Evolutionary conservation across 2,797 vertebrate species (phyloP).

Genomic region (Chiroxiphia lanceolata): DNA sequence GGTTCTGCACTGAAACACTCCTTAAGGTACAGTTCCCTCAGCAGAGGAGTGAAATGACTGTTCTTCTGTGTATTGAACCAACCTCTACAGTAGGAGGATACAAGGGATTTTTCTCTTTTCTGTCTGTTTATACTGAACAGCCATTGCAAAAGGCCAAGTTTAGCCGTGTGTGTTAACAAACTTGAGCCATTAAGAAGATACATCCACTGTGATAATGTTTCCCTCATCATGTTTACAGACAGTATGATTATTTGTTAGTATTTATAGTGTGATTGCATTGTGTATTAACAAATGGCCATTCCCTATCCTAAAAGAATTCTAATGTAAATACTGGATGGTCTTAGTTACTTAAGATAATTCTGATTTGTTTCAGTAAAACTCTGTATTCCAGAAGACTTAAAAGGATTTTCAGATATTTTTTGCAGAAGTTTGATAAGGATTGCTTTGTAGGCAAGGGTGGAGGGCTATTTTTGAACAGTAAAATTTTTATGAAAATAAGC

Average conservation of each 20-base stretch:
- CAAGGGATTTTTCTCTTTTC: not conserved
- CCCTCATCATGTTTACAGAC: not conserved
- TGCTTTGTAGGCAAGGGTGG: not conserved
- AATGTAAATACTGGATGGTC: not conserved
- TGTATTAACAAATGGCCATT: not conserved
- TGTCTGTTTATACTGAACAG: not conserved
- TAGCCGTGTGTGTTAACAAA: not conserved
- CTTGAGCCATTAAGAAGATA: not conserved
- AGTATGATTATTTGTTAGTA: not conserved
- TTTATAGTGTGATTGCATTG: not conserved
- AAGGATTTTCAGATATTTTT: not conserved
- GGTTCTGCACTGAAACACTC: not conserved
- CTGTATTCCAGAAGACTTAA: not conserved
- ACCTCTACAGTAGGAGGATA: not conserved
- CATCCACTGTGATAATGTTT: not conserved
- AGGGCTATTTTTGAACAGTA: not conserved
- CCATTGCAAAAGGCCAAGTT: not conserved
- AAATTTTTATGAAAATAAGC: not conserved
- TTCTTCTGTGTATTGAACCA: rapidly evolving
- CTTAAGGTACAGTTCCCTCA: not conserved
- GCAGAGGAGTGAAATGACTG: not conserved
- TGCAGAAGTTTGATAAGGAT: not conserved
- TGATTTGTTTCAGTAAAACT: not conserved
- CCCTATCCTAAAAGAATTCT: not conserved
- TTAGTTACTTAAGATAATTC: not conserved